A percentile compares a stretch with the other conserved stretches of the same genome.
Conservation (phyloP, 2,113 vertebrate genomes). For the Oenanthe oenanthe region DNA sequence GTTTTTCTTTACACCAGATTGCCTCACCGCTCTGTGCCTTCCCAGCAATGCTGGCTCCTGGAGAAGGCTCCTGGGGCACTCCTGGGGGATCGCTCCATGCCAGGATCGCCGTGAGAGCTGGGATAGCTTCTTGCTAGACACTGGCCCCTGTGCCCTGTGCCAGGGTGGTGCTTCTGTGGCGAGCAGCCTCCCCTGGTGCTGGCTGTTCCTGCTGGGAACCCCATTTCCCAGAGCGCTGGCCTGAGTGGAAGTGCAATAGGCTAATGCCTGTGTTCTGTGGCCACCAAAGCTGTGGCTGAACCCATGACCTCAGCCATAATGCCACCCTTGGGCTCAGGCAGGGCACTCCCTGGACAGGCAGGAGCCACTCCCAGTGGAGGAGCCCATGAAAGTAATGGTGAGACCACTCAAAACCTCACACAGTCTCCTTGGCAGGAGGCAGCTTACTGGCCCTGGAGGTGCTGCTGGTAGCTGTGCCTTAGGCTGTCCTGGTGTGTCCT, state of each 20-base stretch:
- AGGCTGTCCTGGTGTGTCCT: neutral
- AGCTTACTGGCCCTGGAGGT: neutral
- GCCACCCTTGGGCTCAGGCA: neutral
- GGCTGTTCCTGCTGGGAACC: neutral
- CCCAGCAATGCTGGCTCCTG: neutral
- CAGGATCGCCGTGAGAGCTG: neutral
- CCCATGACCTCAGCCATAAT: neutral
- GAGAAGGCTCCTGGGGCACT: neutral
- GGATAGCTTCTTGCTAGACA: neutral
- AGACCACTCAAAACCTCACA: accelerated
- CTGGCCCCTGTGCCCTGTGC: neutral
- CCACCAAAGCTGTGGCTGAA: neutral
- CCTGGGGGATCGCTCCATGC: neutral
- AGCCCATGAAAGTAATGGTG: accelerated
- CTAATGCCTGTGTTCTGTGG: neutral
- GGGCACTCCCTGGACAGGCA: neutral
- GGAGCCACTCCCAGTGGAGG: neutral
- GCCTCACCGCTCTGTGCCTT: constrained; percentile 37
- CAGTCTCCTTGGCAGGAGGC: neutral
- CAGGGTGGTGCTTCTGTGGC: accelerated
- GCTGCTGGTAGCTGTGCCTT: neutral
- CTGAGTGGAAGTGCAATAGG: neutral
- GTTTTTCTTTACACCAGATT: constrained; percentile 55
- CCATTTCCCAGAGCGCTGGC: accelerated
- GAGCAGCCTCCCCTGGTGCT: accelerated